phyloP scores from a whole-genome alignment of 2,113 vertebrate species.

The Ceratotherium simum region DNA sequence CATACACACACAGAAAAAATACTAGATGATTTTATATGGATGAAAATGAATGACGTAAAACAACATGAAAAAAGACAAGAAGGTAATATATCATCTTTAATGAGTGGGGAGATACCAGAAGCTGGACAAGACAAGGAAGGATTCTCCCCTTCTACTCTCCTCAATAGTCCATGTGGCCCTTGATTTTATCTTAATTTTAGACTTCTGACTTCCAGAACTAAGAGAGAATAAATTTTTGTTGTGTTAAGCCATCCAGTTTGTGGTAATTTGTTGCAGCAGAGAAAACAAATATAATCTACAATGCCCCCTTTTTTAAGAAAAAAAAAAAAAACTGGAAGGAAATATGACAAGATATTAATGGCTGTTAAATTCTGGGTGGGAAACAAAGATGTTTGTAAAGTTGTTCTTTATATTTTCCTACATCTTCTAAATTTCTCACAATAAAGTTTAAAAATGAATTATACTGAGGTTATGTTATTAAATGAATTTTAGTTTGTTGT shows the following conservation, averaged over 20 bases:
- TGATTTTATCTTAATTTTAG: neutral
- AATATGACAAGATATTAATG: neutral
- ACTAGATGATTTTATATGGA: neutral
- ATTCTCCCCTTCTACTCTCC: neutral
- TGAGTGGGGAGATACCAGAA: neutral
- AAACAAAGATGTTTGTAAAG: neutral
- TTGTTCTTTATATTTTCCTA: neutral
- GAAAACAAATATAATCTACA: neutral
- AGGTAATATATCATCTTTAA: neutral
- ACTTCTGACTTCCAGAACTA: neutral
- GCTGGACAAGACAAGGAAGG: neutral
- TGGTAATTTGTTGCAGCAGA: neutral
- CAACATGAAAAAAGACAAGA: neutral
- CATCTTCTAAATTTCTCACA: neutral
- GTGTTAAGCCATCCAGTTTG: neutral
- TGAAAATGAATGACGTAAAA: conserved; percentile 17
- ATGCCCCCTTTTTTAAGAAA: neutral
- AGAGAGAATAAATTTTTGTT: neutral
- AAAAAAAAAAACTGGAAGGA: neutral
- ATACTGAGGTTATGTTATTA: neutral
- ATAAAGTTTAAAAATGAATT: neutral
- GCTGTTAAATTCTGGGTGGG: neutral
- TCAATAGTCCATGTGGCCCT: neutral
- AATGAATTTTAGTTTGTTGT: neutral
- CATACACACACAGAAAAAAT: neutral